Conservation (phyloP, 2,888 invertebrate species). For the Neoaliturus tenellus region DNA sequence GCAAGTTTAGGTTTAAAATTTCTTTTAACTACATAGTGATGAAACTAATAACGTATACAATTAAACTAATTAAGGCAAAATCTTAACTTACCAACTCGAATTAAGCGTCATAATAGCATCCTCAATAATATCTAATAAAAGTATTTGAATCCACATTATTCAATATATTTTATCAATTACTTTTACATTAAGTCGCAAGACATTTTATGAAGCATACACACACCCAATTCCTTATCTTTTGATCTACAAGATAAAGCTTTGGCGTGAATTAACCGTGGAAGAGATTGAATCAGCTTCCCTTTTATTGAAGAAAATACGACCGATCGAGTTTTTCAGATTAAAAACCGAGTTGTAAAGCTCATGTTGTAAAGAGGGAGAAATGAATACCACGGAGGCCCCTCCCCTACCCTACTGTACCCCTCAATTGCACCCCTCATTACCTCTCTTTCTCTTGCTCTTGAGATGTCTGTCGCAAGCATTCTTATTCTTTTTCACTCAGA, state of each 20-base stretch:
- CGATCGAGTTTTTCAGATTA: background rate
- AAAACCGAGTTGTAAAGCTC: background rate
- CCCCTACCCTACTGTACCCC: background rate
- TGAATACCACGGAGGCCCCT: background rate
- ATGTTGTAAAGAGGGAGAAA: background rate
- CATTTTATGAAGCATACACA: no score
- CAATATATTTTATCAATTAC: no score
- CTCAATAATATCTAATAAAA: no score
- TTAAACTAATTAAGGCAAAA: no score
- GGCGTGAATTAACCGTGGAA: background rate
- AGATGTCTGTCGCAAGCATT: background rate
- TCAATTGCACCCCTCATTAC: background rate
- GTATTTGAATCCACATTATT: no score
- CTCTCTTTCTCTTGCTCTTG: conserved; percentile 5
- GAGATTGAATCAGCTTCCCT: background rate
- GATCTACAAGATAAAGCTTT: background rate
- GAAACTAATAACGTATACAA: no score
- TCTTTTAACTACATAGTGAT: no score
- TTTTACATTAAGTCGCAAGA: no score
- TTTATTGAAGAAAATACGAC: background rate
- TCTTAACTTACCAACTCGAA: no score
- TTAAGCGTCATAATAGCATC: no score
- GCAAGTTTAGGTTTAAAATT: no score
- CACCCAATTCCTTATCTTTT: background rate
- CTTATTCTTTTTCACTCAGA: background rate